These are phyloP conservation scores for Crotalus helleri DNA, from an alignment of 2,113 vertebrate genomes.

Conservation along the genomic window DNA sequence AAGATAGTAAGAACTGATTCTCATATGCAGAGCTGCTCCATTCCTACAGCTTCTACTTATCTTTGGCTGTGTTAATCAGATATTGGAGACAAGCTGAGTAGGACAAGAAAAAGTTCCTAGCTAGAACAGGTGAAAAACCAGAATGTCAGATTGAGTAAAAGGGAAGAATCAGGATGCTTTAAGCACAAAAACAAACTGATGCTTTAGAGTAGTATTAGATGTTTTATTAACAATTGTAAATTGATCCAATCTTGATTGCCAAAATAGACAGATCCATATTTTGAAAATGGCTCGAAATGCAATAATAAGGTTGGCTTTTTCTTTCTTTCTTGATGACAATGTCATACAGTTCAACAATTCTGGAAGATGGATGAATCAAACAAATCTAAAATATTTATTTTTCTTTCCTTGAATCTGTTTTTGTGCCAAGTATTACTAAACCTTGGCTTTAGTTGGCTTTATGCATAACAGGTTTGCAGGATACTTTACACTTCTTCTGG, in stretches of 20 bases:
- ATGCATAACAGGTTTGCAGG: background rate
- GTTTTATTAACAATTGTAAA: background rate
- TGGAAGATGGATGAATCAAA: background rate
- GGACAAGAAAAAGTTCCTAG: background rate
- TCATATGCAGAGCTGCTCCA: background rate
- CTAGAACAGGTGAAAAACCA: background rate
- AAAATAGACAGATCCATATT: background rate
- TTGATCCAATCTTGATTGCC: background rate
- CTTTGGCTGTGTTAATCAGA: background rate
- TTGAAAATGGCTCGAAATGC: background rate
- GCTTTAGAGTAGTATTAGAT: background rate
- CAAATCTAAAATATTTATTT: background rate
- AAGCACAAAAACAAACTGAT: background rate
- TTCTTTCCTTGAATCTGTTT: background rate
- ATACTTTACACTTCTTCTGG: background rate
- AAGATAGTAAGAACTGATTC: background rate
- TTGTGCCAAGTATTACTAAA: background rate
- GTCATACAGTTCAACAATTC: background rate
- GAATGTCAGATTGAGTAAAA: background rate
- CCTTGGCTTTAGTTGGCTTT: background rate
- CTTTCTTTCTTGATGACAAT: background rate
- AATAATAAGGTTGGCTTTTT: background rate
- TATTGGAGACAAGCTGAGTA: background rate
- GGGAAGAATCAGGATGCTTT: background rate
- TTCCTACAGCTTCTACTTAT: background rate